Evolutionary conservation across 2,888 invertebrate genomes (phyloP), one percentile per base, ranked within the genome.

Genomic region (Hypsopygia costalis): DNA sequence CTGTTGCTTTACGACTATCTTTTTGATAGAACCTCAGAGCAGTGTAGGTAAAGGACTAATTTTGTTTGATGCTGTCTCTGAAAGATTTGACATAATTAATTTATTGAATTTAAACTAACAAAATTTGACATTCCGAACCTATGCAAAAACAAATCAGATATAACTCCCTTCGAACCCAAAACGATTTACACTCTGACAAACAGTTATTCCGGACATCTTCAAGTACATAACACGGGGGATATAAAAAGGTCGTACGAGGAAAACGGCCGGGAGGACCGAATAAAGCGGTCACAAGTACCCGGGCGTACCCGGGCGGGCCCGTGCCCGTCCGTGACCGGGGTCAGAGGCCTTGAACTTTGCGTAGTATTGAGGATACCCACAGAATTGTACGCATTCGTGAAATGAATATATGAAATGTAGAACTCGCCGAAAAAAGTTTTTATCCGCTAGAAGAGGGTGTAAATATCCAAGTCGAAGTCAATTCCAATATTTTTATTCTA

Each of bases 391-490:
- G 20, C 33, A 34, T 25, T 8, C 11, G 1, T 11, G 11, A 12
- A 27, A 11, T 10, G 34, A 34, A 8, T 12, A 28, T 27, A 28
- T 28, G 27, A 27, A 36, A 28, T 10, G 22, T 8, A 2, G 21
- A 32, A 11, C 9, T 16, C 12, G 12, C 35, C 33, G 33, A 33
- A 41, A 41, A 40, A 29, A 21, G 32, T 12, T 20, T 11, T 21
- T 41, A 41, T 36, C 30, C 32, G 25, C 11, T 36, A 25, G 11
- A 10, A 16, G 16, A 16, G 16, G 2, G 16, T 16, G 16, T 16
- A 16, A 16, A n/a, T n/a, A n/a, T n/a, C n/a, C n/a, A n/a, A n/a
- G n/a, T n/a, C n/a, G n/a, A n/a, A n/a, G n/a, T n/a, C n/a, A n/a
- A n/a, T n/a, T n/a, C n/a, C n/a, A n/a, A n/a, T n/a, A n/a, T n/a